phyloP scores from a whole-genome alignment of 2,113 vertebrate genomes.

The Verasper variegatus region DNA sequence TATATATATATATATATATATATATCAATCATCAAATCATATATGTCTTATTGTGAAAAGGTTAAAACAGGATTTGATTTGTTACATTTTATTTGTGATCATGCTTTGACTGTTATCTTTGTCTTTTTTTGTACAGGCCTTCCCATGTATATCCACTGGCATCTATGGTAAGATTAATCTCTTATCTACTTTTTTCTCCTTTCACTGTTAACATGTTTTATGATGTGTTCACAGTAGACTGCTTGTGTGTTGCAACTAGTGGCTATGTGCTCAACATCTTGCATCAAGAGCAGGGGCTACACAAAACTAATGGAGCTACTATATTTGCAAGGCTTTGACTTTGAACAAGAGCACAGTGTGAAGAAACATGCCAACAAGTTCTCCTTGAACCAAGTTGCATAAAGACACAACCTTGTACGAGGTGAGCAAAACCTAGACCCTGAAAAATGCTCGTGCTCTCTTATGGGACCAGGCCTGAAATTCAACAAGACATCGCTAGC shows the following conservation, averaged over 20 bases:
- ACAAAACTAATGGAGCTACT: not conserved
- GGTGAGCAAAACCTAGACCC: constrained; percentile 40
- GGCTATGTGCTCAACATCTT: not conserved
- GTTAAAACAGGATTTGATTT: not conserved
- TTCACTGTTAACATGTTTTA: not conserved
- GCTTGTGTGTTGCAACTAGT: not conserved
- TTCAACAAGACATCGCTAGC: constrained; percentile 34
- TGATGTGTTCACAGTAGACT: not conserved
- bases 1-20: not conserved
- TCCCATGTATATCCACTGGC: constrained; percentile 98
- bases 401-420: constrained; percentile 38
- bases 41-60: constrained; percentile 4
- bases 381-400: constrained; percentile 39
- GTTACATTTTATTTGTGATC: not conserved
- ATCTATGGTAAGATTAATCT: constrained; percentile 92
- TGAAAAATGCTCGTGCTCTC: constrained; percentile 29
- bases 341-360: constrained; percentile 7
- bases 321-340: constrained; percentile 10
- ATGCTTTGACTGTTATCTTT: constrained; percentile 53
- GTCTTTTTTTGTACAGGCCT: constrained; percentile 87
- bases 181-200: not conserved
- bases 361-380: constrained; percentile 25
- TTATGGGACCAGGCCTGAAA: constrained; percentile 39
- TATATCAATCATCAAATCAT: too few species aligned
- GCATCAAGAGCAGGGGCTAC: not conserved